Base-by-base conservation (phyloP, 2,888 invertebrate species). In the Ophioninae sp. region DNA sequence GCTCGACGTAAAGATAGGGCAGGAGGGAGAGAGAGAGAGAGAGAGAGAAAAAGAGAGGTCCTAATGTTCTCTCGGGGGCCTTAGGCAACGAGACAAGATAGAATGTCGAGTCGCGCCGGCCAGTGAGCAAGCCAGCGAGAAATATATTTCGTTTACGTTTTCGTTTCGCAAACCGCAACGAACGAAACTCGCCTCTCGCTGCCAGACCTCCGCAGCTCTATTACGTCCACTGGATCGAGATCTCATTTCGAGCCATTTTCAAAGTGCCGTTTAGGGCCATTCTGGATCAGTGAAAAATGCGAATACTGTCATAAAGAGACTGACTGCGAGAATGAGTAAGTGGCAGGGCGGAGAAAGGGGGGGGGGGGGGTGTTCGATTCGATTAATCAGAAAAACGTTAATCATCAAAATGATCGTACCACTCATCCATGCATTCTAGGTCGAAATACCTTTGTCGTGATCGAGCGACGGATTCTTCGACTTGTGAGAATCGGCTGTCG, bases 61-160 rank as follows among this genome's bases (percentile, higher is more conserved):
- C 83, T 83, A 81, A 83, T 83, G 74, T 64, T 78, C 70, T 59
- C 77, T 79, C 62, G 37, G 77, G 61, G 73, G 83, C 80, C 81
- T 83, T 70, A 81, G 83, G 83, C 83, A 83, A 81, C 83, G 57
- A 68, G 82, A 67, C 79, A 50, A 73, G 76, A 83, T 68, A 80
- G 80, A 80, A 80, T 64, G 80, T 80, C 80, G 69, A 78, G 77
- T 77, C 44, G 61, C 44, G 44, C 57, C n/a, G 20, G 81, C 67
- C 61, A n/a, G 77, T 64, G 74, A 39, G n/a, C 41, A 44, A 72
- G 72, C 56, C 8, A 65, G 65, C 37, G 17, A 50, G 21, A 74
- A 23, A 57, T 61, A 37, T 50, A 59, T 57, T 62, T 59, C 76
- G 72, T 81, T 70, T 77, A 59, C 69, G 68, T 65, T 64, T 56